Evolutionary conservation across 2,888 invertebrate genomes (phyloP).

Genomic region (Tuta absoluta): DNA sequence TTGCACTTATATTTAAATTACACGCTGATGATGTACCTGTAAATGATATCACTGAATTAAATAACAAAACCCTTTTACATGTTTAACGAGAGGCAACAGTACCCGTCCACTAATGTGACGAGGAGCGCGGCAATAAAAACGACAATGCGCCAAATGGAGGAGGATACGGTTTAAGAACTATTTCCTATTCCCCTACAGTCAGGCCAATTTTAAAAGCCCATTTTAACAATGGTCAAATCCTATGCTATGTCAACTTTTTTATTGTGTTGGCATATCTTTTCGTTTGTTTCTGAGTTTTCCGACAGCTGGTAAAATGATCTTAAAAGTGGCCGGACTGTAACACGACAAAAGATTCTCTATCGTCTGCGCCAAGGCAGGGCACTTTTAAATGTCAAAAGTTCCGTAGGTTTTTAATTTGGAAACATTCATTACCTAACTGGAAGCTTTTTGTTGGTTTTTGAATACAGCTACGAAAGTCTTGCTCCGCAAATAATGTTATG

Average conservation of each 20-base stretch:
- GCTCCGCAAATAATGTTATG: slow-evolving; percentile 71
- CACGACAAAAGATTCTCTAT: background rate
- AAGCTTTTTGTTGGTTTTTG: background rate
- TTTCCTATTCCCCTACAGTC: too few species aligned
- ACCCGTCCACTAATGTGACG: slow-evolving; percentile 26
- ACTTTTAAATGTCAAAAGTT: background rate
- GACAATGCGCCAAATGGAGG: slow-evolving; percentile 17
- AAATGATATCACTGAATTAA: background rate
- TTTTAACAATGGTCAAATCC: too few species aligned
- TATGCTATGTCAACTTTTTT: too few species aligned
- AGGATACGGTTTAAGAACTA: background rate
- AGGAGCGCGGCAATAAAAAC: slow-evolving; percentile 21
- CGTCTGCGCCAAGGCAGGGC: background rate
- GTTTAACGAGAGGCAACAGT: slow-evolving; percentile 27
- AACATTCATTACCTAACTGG: background rate
- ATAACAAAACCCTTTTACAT: slow-evolving; percentile 27
- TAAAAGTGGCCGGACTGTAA: too few species aligned
- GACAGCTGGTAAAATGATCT: too few species aligned
- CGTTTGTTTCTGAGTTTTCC: too few species aligned
- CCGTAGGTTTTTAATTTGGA: too few species aligned
- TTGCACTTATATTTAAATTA: too few species aligned
- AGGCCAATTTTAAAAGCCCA: too few species aligned
- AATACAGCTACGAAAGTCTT: slow-evolving; percentile 50
- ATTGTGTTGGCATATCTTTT: too few species aligned
- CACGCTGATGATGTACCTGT: background rate